Base-by-base conservation (phyloP, 2,888 invertebrate genomes). In the Sarcophaga rosellei region DNA sequence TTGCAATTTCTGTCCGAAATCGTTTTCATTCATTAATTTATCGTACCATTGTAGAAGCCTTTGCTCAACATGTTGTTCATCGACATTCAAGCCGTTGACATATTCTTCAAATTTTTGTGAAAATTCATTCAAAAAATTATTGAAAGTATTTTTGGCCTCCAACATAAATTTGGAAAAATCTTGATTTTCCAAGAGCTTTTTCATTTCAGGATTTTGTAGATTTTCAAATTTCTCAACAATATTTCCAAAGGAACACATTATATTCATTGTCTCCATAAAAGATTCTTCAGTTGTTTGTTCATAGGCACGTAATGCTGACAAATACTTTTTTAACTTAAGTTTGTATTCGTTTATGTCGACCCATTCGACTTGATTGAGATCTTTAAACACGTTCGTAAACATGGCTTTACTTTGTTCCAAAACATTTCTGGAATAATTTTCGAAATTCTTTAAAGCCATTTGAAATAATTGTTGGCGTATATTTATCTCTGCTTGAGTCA, bases 1-100 rank as follows among this genome's bases (percentile, higher is more conserved):
- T 47, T 21, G 11, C 11, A 74, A 47, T 23, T 74, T 21, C 11
- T 47, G 17, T 8, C 4, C 10, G n/a, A 61, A 45, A 11, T 74
- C 47, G 1, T 15, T 8, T 23, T 74, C 74, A 12, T 74, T 17
- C 2, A 0, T 10, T 23, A 74, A 12, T 4, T 47, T 17, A 2
- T 74, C 20, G 21, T 47, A n/a, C 74, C 74, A 74, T 57, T 74
- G 45, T 12, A n/a, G 23, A 4, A 74, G n/a, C 17, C n/a, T 62
- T 0, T 4, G 8, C 11, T 74, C 74, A 62, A 62, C 23, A n/a
- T 23, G 62, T 23, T 11, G 45, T 62, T 74, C 62, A 12, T 23
- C 21, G 1, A 1, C 44, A 62, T 17, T 74, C 20, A 75, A 65
- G 53, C 45, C 23, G 53, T 25, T 65, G 2, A n/a, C 8, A 63